Conservation (phyloP, 2,888 invertebrate species). For the Orchesellides sinensis region DNA sequence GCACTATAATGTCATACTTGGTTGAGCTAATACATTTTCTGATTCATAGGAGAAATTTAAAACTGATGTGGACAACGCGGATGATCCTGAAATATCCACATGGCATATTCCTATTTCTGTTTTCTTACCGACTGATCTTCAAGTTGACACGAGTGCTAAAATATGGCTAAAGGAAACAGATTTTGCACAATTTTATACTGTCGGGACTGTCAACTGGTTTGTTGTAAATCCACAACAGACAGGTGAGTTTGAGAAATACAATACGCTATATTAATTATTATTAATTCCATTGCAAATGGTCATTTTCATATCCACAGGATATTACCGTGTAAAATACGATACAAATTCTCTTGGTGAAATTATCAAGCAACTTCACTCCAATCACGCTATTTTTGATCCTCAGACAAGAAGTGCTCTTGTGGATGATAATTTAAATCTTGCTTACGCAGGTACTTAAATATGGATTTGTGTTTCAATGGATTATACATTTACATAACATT, state of each 20-base stretch:
- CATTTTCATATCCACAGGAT: too few species aligned
- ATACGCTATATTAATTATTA: too few species aligned
- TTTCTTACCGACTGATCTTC: slow-evolving; percentile 1
- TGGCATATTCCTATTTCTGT: slow-evolving; percentile 54
- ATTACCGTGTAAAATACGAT: slow-evolving; percentile 69
- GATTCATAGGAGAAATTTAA: slow-evolving; percentile 3
- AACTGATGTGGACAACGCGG: neutral
- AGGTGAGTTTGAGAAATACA: slow-evolving; percentile 36
- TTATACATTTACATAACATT: neutral
- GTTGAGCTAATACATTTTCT: neutral
- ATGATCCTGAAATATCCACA: neutral
- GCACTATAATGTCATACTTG: too few species aligned
- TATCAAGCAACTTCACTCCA: slow-evolving; percentile 46
- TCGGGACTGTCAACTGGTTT: slow-evolving; percentile 26
- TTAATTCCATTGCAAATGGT: too few species aligned
- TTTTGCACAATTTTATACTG: neutral
- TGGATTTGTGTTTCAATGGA: neutral
- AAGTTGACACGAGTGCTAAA: slow-evolving; percentile 13
- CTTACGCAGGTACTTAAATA: slow-evolving; percentile 56
- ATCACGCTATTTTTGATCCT: slow-evolving; percentile 54
- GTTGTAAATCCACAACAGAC: slow-evolving; percentile 67
- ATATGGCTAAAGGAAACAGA: slow-evolving; percentile 18
- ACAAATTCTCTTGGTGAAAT: slow-evolving; percentile 38
- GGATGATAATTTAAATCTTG: slow-evolving; percentile 70
- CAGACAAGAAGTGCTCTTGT: slow-evolving; percentile 66